Evolutionary conservation across 2,113 vertebrate species (phyloP), one percentile per base, ranked within the genome.

Genomic region (Catagonus wagneri): DNA sequence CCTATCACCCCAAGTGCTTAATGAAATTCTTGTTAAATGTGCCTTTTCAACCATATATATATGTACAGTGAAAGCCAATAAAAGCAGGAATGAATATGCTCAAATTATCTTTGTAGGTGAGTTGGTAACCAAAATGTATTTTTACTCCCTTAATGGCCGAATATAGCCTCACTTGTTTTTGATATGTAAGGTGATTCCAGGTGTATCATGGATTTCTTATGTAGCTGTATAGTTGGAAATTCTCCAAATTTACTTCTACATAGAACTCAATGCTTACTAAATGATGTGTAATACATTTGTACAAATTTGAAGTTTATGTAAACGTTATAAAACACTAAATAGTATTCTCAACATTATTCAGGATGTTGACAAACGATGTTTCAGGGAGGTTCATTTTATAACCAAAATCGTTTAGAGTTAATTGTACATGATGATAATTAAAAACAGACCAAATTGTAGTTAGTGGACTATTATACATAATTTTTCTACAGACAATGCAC

Each of bases 131-230:
- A 36, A 90, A 92, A 83, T 61, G 14, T 0, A 23, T 29, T 60
- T 84, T 88, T 90, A 85, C 29, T 71, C 17, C 80, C 2, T 69
- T 92, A 66, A 92, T 72, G 89, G 19, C 17, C 83, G 27, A 92
- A 34, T 1, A 83, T 17, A 58, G 0, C 72, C 14, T 88, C 79
- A 83, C 25, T 69, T 85, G 12, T 16, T 94, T 93, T 56, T 87
- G 52, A 52, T 78, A 14, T 6, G 44, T 32, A 80, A 93, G 81
- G 81, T 61, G 20, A 54, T 3, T 72, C 27, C 36, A 90, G 15
- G 17, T 29, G 4, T 71, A 44, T 90, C 22, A 39, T 16, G 36
- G 20, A 81, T 6, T 91, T 20, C n/a, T 66, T 69, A 7, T 60
- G 11, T 74, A 75, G 61, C 5, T 86, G 3, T 19, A 6, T 61